Conservation (phyloP, 2,797 vertebrate species). For the Gallirallus australis region DNA sequence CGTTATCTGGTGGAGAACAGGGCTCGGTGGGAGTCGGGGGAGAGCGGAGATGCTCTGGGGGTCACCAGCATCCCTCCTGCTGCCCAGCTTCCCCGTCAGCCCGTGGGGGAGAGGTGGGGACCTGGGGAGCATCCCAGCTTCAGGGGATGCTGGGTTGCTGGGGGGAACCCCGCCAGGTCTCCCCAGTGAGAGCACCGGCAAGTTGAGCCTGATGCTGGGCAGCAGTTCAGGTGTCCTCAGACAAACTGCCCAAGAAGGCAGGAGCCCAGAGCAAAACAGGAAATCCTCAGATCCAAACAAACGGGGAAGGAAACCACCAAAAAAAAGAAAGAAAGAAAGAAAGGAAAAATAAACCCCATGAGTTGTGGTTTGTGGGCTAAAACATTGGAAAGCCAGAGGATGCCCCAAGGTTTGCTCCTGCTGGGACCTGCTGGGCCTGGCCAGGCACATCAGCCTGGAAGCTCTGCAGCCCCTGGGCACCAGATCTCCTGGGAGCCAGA, state of each 20-base stretch:
- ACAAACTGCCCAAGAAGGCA: not conserved
- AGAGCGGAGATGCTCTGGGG: not conserved
- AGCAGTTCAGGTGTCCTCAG: constrained; percentile 6
- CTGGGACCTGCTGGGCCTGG: not conserved
- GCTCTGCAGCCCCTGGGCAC: not conserved
- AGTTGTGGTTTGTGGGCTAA: not conserved
- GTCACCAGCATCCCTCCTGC: not conserved
- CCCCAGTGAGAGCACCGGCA: fast-evolving
- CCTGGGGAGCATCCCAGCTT: not conserved
- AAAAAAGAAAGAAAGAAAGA: too few relatives aligned
- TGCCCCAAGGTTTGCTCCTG: not conserved
- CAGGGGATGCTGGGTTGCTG: not conserved
- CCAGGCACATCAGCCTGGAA: not conserved
- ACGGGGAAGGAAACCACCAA: not conserved
- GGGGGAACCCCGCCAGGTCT: not conserved
- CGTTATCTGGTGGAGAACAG: not conserved
- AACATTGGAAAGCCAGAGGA: not conserved
- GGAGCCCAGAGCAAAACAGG: constrained; percentile 18
- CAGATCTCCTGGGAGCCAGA: not conserved
- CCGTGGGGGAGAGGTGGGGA: fast-evolving
- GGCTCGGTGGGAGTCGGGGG: not conserved
- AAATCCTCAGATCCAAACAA: constrained; percentile 53
- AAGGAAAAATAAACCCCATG: not conserved
- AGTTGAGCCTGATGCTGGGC: not conserved
- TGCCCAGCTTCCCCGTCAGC: not conserved